phyloP scores from a whole-genome alignment of 2,797 vertebrate genomes.

The Todus mexicanus region DNA sequence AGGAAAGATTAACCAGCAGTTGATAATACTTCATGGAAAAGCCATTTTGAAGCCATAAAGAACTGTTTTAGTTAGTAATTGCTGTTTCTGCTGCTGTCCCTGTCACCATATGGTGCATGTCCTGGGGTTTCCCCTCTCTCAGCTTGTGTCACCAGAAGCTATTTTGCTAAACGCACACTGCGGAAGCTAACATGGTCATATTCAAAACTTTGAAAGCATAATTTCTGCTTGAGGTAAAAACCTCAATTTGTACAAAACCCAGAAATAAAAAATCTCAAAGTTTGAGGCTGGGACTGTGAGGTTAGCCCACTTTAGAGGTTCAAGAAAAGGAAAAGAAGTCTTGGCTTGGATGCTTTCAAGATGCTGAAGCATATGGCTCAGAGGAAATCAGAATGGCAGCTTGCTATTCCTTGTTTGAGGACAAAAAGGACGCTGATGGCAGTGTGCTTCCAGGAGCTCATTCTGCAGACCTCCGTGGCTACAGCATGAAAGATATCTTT shows the following conservation, averaged over 20 bases:
- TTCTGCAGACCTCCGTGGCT: neutral
- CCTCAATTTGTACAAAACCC: neutral
- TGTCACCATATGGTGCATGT: conserved; percentile 51
- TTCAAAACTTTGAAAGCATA: neutral
- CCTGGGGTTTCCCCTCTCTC: conserved; percentile 33
- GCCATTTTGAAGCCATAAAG: neutral
- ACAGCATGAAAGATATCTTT: neutral
- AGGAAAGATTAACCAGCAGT: neutral
- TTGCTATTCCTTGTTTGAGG: conserved; percentile 27
- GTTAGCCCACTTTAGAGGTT: neutral
- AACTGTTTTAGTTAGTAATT: conserved; percentile 29
- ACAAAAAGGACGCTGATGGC: neutral
- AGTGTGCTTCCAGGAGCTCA: neutral
- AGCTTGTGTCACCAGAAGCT: conserved; percentile 20
- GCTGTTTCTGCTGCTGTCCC: conserved; percentile 13
- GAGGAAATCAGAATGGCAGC: conserved; percentile 16
- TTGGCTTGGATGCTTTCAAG: conserved; percentile 34
- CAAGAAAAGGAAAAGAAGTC: neutral
- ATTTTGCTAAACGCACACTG: neutral
- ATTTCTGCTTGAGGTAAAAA: neutral
- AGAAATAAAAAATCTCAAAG: neutral
- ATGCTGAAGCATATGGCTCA: conserved; percentile 5
- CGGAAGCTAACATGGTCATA: neutral
- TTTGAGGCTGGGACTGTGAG: neutral
- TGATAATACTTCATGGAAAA: conserved; percentile 13